A percentile compares a stretch with the other conserved stretches of the same genome.
phyloP scores from a whole-genome alignment of 2,797 vertebrate genomes.

The Echeneis naucrates region DNA sequence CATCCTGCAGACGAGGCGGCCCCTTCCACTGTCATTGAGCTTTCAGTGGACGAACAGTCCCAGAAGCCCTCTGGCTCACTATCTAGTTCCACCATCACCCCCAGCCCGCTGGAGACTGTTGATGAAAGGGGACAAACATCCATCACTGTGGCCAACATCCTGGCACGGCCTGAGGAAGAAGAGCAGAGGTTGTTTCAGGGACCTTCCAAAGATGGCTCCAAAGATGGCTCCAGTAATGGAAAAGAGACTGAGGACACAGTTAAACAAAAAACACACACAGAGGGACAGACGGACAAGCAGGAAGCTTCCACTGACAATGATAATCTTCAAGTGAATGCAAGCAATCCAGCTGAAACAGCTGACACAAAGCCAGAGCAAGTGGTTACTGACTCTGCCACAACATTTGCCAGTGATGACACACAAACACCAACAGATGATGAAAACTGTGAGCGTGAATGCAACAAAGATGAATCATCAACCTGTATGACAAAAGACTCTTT shows the following conservation, averaged over 20 bases:
- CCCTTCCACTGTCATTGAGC: slow-evolving; percentile 85
- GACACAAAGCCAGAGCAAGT: slow-evolving; percentile 28
- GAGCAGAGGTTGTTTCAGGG: slow-evolving; percentile 37
- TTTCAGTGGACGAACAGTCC: slow-evolving; percentile 73
- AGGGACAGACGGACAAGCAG: slow-evolving; percentile 21
- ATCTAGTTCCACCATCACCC: slow-evolving; percentile 43
- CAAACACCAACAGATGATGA: slow-evolving; percentile 43
- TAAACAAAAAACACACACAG: slow-evolving; percentile 13
- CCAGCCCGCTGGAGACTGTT: slow-evolving; percentile 42
- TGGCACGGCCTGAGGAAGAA: slow-evolving; percentile 65
- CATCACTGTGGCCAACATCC: slow-evolving; percentile 81
- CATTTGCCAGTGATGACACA: slow-evolving; percentile 19
- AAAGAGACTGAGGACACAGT: slow-evolving; percentile 29
- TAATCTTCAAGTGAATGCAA: slow-evolving; percentile 3
- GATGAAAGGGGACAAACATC: slow-evolving; percentile 43
- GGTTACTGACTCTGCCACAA: slow-evolving; percentile 25
- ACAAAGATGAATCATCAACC: slow-evolving; percentile 46
- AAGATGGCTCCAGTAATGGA: slow-evolving; percentile 16
- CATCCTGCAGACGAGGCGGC: slow-evolving; percentile 68
- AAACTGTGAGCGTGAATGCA: slow-evolving; percentile 37
- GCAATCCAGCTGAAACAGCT: slow-evolving; percentile 17
- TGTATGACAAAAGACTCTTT: slow-evolving; percentile 57
- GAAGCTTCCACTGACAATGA: slow-evolving; percentile 23
- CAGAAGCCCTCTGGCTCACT: slow-evolving; percentile 48
- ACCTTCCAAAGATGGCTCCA: slow-evolving; percentile 32